Percentiles rank a stretch among this genome's conserved stretches.
These are phyloP conservation scores for Ganaspis sp. DNA, from an alignment of 1,140 invertebrate species.

Conservation along the genomic window DNA sequence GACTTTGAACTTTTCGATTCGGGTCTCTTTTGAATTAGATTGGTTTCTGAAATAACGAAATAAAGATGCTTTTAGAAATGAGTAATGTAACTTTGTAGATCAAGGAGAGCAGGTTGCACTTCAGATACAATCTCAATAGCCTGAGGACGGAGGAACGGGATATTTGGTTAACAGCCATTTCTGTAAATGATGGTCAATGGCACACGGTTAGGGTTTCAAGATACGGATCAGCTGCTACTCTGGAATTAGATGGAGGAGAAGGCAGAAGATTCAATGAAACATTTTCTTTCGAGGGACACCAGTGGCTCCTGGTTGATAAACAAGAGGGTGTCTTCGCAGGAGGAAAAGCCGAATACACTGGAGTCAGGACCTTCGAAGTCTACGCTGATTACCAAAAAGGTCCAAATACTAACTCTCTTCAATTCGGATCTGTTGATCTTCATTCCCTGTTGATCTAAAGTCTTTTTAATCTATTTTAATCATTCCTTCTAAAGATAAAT, in stretches of 20 bases:
- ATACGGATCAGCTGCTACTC: slow-evolving; percentile 94
- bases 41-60: too few relatives aligned
- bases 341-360: slow-evolving; percentile 96
- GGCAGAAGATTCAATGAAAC: slow-evolving; percentile 96
- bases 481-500: slow-evolving; percentile 21
- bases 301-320: slow-evolving; percentile 94
- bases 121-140: slow-evolving; percentile 95
- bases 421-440: too few relatives aligned
- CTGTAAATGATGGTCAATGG: slow-evolving; percentile 98
- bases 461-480: slow-evolving; percentile 25
- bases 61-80: too few relatives aligned
- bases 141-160: slow-evolving; percentile 91
- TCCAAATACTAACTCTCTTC: too few relatives aligned
- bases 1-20: too few relatives aligned
- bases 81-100: too few relatives aligned
- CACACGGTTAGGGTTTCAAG: slow-evolving; percentile 93
- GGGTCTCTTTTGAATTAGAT: too few relatives aligned
- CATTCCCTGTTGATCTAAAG: too few relatives aligned
- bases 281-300: slow-evolving; percentile 92
- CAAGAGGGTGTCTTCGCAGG: slow-evolving; percentile 96
- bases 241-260: slow-evolving; percentile 96
- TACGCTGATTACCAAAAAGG: slow-evolving; percentile 97
- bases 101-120: slow-evolving; percentile 92
- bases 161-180: slow-evolving; percentile 92
- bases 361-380: slow-evolving; percentile 93